Base-by-base conservation (phyloP, 2,797 vertebrate genomes). In the Zonotrichia albicollis region DNA sequence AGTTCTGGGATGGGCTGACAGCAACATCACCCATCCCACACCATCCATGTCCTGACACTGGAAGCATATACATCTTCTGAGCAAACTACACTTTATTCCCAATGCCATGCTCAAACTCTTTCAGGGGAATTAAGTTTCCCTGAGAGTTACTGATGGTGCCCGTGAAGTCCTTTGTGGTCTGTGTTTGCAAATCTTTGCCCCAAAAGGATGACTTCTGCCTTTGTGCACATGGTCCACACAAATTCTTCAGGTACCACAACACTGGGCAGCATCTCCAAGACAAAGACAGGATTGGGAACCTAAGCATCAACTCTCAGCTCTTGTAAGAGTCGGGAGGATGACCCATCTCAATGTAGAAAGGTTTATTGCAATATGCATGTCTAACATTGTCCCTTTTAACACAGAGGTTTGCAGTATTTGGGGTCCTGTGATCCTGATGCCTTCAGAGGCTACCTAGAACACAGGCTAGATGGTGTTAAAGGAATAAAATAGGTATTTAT, bases 321-420 rank as follows among this genome's bases (percentile, higher is more conserved):
- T 57, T 1, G 0, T 16, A 25, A 23, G 0, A 66, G 58, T 62
- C 36, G 70, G 65, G 22, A 87, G 20, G 18, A 65, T 0, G 8
- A 65, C 4, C 29, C 40, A 11, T 6, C 27, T 48, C 79, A 72
- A 1, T 0, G 0, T 0, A 30, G 40, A n/a, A 79, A 46, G 4
- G 21, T 64, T 78, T 50, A 38, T 4, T 78, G 51, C 3, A 1
- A 17, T 45, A n/a, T 1, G 4, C 7, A 8, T 10, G 1, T 32
- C 22, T 23, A 61, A 43, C 1, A 0, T 13, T n/a, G 29, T 8
- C 15, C 18, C 13, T 86, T 91, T 83, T 68, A 65, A 32, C 25
- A 68, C 8, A 36, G 20, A 11, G 12, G 6, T 45, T 77, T 55
- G 40, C 26, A 26, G 19, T 53, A 54, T 46, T 16, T 61, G 38